Conservation (phyloP, 2,797 vertebrate genomes). For the Sebastes iracundus region DNA sequence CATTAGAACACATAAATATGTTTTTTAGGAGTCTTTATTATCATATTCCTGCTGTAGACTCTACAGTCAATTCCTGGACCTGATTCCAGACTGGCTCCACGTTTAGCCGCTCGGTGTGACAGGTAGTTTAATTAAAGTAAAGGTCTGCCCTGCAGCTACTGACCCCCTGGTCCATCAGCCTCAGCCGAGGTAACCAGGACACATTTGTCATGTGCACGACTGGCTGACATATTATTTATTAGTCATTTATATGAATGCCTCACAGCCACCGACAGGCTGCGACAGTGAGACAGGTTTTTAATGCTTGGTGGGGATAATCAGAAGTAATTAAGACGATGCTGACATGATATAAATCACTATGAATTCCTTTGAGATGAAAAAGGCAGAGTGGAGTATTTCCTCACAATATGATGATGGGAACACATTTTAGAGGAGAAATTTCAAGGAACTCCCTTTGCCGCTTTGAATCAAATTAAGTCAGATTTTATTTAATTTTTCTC, state of each 20-base stretch:
- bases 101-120: conserved; percentile 45
- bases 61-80: conserved; percentile 10
- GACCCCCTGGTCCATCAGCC: conserved; percentile 52
- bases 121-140: conserved; percentile 71
- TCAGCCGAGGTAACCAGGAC: conserved; percentile 42
- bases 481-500: not conserved
- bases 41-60: not conserved
- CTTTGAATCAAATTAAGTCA: not conserved
- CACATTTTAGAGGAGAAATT: not conserved
- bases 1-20: not conserved
- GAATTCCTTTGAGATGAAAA: not conserved
- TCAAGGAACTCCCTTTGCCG: not conserved
- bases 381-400: not conserved
- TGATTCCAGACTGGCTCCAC: conserved; percentile 21
- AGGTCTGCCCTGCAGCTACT: conserved; percentile 65
- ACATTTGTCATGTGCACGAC: conserved; percentile 59
- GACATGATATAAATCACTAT: conserved; percentile 13
- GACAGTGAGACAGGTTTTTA: conserved; percentile 33
- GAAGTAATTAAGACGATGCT: conserved; percentile 19
- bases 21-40: not conserved
- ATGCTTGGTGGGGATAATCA: conserved; percentile 32
- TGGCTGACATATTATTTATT: conserved; percentile 69
- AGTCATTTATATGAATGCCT: conserved; percentile 60
- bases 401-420: not conserved
- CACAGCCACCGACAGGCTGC: conserved; percentile 18